A percentile compares a stretch with the other conserved stretches of the same genome.
These are phyloP conservation scores for Pachydiplax longipennis DNA, from an alignment of 2,888 invertebrate genomes.

Conservation along the genomic window DNA sequence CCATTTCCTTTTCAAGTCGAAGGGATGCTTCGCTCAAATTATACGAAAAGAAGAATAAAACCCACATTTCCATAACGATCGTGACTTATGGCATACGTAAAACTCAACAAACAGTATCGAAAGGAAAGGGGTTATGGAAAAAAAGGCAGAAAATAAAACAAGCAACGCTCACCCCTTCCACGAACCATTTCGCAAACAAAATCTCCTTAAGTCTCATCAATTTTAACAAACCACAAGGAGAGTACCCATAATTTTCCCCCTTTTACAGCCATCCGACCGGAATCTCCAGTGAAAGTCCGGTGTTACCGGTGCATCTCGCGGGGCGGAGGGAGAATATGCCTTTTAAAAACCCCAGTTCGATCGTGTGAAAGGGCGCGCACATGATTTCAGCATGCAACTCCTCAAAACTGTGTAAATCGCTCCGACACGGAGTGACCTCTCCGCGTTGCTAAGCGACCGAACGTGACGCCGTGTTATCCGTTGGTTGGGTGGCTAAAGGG, in stretches of 20 bases:
- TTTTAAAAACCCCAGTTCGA: constrained; percentile 37
- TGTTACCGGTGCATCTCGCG: not conserved
- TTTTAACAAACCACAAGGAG: constrained; percentile 20
- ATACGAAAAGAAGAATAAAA: no score
- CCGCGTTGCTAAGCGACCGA: constrained; percentile 38
- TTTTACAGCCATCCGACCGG: not conserved
- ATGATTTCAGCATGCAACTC: constrained; percentile 45
- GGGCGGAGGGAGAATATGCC: not conserved
- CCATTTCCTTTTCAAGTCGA: no score
- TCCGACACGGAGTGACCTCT: constrained; percentile 42
- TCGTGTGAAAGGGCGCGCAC: constrained; percentile 44
- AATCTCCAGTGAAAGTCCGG: constrained; percentile 37
- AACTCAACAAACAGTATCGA: not conserved
- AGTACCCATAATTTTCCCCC: constrained; percentile 31
- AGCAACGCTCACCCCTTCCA: not conserved
- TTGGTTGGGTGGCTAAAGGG: not conserved
- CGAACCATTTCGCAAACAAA: constrained; percentile 17
- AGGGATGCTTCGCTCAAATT: no score
- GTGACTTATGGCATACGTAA: not conserved
- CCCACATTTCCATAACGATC: not conserved
- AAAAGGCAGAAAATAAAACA: not conserved
- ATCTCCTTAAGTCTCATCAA: constrained; percentile 38
- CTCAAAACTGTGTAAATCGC: constrained; percentile 44
- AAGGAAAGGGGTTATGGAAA: not conserved
- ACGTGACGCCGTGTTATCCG: constrained; percentile 15